Base-by-base conservation (phyloP, 2,888 invertebrate genomes). In the Calameuta pallipes region DNA sequence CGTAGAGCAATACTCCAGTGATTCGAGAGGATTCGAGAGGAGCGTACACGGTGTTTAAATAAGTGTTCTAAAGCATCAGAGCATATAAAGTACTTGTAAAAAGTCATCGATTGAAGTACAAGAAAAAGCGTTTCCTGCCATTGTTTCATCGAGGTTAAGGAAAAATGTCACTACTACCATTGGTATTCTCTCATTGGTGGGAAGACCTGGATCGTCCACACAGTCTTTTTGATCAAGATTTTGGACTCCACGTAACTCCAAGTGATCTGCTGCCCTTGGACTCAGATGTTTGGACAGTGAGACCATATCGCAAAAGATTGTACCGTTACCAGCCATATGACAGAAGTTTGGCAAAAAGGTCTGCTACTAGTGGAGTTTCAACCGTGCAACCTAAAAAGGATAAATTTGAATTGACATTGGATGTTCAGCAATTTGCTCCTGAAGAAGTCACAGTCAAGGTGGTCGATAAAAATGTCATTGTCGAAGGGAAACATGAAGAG, bases 401-500 rank as follows among this genome's bases (percentile, higher is more conserved):
- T 78, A 85, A 87, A 76, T 93, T 94, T 76, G 92, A 95, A 93
- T 95, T 96, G 1, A 95, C 95, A 85, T 91, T 96, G 77, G 96
- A 96, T 85, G 95, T 96, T 30, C 95, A 95, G 87, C 96, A 96
- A 85, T 96, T 96, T 91, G 87, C 94, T 1, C 96, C 96, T 0
- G 94, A 95, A 80, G 96, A 96, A 91, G 94, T 96, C 81, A 94
- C 94, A 0, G 96, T 96, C 0, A 96, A 96, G 89, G 94, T 95
- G 0, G 93, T 93, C 69, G 95, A 95, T 89, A 94, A 94, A 89
- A 93, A 93, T 81, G 93, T 96, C 1, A 87, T 96, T 1, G 94
- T 96, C 2, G 95, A 96, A 88, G 96, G 96, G 76, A 96, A 95
- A 88, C 97, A 97, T 89, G 96, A 97, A 87, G 97, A 97, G 90